Base-by-base conservation (phyloP, 2,888 invertebrate species). In the Liposcelis brunnea region DNA sequence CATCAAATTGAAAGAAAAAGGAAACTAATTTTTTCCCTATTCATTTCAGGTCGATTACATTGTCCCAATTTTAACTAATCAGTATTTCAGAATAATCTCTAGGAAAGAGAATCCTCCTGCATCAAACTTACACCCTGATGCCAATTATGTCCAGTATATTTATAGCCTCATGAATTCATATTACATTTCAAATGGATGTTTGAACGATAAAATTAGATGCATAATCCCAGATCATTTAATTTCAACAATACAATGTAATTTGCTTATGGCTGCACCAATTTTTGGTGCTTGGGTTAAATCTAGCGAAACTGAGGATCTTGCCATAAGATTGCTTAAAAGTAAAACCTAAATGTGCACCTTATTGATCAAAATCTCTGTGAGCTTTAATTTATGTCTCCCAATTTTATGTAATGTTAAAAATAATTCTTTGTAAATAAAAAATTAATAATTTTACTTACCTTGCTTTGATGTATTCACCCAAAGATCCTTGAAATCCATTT, bases 31-130 rank as follows among this genome's bases (percentile, higher is more conserved):
- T n/a, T n/a, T n/a, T n/a, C n/a, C n/a, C n/a, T n/a, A n/a, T n/a
- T n/a, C n/a, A n/a, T 48, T 42, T 10, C 45, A 48, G 46, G 48
- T 48, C 31, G 46, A 48, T 16, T 48, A 46, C n/a, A 42, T 48
- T 11, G 31, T 46, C n/a, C 48, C 48, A 7, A 48, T 48, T 18
- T 19, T 48, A 15, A 48, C 48, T 2, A 3, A n/a, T n/a, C 14
- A 42, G 15, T 48, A 48, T 31, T 36, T 46, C 7, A 36, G 31
- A 21, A 16, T 37, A 18, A 14, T 34, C 5, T 31, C 15, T 12
- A 16, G 31, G 12, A 5, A 11, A 11, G 15, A 31, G 16, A 31
- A 33, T 18, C 31, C 14, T 10, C 16, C 26, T 10, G n/a, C 31
- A 8, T n/a, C 19, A 4, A 42, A 36, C 31, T 7, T 46, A 8